phyloP scores from a whole-genome alignment of 2,113 vertebrate species.

The Heteronetta atricapilla region DNA sequence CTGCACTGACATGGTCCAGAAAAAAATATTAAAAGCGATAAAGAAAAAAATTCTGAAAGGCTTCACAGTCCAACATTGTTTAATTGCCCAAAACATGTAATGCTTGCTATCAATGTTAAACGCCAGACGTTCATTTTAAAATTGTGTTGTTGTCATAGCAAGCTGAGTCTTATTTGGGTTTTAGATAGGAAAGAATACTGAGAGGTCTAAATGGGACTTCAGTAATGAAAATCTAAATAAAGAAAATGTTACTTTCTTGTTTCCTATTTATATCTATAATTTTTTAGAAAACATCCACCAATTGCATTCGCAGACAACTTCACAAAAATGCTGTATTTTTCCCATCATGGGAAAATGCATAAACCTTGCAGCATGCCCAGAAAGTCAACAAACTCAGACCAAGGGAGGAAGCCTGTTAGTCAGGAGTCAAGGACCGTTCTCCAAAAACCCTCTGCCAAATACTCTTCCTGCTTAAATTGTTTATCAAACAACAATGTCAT shows the following conservation, averaged over 20 bases:
- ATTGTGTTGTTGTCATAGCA: background rate
- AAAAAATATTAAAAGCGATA: background rate
- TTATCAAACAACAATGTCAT: conserved; percentile 36
- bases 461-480: conserved; percentile 56
- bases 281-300: conserved; percentile 36
- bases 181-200: background rate
- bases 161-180: background rate
- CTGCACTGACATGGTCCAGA: background rate
- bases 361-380: conserved; percentile 28
- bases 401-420: conserved; percentile 54
- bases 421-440: conserved; percentile 56
- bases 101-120: background rate
- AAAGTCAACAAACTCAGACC: conserved; percentile 45
- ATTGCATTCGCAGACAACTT: background rate
- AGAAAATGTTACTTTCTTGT: conserved; percentile 26
- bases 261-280: conserved; percentile 46
- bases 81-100: background rate
- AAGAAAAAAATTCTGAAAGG: background rate
- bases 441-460: conserved; percentile 43
- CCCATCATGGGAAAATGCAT: conserved; percentile 45
- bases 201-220: background rate
- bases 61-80: background rate
- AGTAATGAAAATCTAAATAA: conserved; percentile 25
- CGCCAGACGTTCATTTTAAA: background rate
- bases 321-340: conserved; percentile 7